Base-by-base conservation (phyloP, 2,113 vertebrate genomes). In the Gymnarchus niloticus region DNA sequence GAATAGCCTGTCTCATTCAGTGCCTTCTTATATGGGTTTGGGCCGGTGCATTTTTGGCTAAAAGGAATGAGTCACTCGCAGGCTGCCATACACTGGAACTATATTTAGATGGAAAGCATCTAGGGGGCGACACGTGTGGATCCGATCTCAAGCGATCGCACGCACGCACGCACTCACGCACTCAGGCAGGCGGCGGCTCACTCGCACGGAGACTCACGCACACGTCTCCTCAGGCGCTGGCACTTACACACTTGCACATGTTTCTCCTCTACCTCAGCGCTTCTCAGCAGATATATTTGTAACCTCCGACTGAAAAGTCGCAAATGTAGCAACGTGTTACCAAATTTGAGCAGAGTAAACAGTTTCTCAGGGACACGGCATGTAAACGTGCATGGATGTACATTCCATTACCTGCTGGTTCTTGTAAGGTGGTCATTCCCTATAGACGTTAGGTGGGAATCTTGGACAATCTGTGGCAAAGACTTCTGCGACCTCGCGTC, bases 61-160 rank as follows among this genome's bases (percentile, higher is more conserved):
- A 81, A 54, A 46, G 46, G 86, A 54, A 41, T 89, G 87, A 88
- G 83, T 89, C 89, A 89, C 76, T 85, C 73, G 46, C 76, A 73
- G 56, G 83, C 56, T 56, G 86, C 65, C 82, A 61, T 81, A 84
- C 61, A 76, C 83, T 56, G 5, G 2, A 73, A 84, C 87, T 90
- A 88, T 91, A 91, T 91, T 87, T 91, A 89, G 86, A 87, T 83
- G 54, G 69, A n/a, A 17, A 82, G 51, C 25, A n/a, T 76, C 65
- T 73, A 65, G 77, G 49, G 61, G 49, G 28, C 33, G 44, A 85
- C 61, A 85, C 33, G 33, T 49, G 19, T 54, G 80, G 37, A 78
- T 82, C 6, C 80, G 25, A 37, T n/a, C 25, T 54, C 49, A 82
- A n/a, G 21, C 17, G 3, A 28, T 17, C 44, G 44, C 76, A 48